These are phyloP conservation scores for Sorex maritimensis DNA, from an alignment of 2,797 vertebrate genomes.

Conservation along the genomic window DNA sequence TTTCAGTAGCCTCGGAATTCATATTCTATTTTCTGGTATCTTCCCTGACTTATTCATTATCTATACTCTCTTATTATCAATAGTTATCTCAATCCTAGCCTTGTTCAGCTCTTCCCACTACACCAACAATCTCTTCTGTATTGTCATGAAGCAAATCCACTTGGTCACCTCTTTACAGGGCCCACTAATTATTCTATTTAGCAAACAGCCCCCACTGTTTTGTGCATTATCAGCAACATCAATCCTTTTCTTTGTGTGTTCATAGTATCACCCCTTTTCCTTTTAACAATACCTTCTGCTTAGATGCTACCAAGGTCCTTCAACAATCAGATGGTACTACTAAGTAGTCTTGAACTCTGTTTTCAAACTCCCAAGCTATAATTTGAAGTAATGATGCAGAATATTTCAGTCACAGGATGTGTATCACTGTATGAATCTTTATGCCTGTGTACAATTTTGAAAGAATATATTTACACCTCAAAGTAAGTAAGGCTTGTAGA, in stretches of 20 bases:
- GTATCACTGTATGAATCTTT: neutral
- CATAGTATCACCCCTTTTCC: too few relatives aligned
- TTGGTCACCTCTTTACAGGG: neutral
- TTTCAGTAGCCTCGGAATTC: constrained; percentile 10
- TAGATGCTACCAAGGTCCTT: neutral
- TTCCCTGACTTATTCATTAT: neutral
- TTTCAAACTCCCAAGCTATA: constrained; percentile 33
- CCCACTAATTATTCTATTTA: neutral
- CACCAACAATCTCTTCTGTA: neutral
- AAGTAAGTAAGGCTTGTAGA: neutral
- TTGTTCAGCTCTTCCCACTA: too few relatives aligned
- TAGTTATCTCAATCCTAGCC: neutral
- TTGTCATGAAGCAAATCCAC: neutral
- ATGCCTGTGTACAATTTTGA: constrained; percentile 6
- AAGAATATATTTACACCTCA: constrained; percentile 7
- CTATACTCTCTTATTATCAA: neutral
- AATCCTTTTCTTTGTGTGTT: neutral
- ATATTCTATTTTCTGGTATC: neutral
- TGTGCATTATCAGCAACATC: neutral
- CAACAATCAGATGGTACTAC: neutral
- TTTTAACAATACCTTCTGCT: too few relatives aligned
- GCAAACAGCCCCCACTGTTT: neutral
- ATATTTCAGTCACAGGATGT: neutral
- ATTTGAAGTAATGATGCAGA: constrained; percentile 13
- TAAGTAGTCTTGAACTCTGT: neutral